Conservation (phyloP, 1,140 invertebrate genomes). For the Pteromalus puparum region DNA sequence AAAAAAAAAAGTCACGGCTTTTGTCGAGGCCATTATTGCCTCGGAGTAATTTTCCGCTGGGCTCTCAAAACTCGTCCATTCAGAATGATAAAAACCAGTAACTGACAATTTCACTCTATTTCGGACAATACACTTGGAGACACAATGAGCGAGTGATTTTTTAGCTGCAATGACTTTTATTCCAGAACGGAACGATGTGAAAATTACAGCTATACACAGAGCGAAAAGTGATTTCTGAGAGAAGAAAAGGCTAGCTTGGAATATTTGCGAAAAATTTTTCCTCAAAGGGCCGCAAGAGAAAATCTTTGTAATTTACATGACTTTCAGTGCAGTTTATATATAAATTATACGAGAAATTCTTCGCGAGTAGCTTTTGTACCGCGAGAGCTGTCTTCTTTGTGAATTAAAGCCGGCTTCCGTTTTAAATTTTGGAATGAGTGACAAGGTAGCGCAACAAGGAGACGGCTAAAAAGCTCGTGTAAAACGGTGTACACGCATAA, state of each 20-base stretch:
- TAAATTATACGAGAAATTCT: neutral
- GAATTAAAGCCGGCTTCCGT: neutral
- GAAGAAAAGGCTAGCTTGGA: neutral
- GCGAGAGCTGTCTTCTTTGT: neutral
- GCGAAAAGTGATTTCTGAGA: neutral
- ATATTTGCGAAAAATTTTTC: neutral
- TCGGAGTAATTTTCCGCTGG: too few relatives aligned
- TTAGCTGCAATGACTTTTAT: neutral
- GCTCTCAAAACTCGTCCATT: neutral
- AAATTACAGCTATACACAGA: neutral
- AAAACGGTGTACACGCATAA: too few relatives aligned
- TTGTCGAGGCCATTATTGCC: neutral
- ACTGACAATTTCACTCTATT: neutral
- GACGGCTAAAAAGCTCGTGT: neutral
- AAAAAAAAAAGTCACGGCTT: too few relatives aligned
- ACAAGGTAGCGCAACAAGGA: neutral
- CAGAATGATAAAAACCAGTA: neutral
- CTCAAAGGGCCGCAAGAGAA: neutral
- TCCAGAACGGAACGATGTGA: neutral
- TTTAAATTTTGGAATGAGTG: neutral
- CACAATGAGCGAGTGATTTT: neutral
- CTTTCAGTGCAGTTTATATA: neutral
- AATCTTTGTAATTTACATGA: neutral
- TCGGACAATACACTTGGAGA: neutral
- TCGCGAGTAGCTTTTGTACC: neutral